Conservation (phyloP, 2,113 vertebrate genomes). For the Tragulus kanchil region DNA sequence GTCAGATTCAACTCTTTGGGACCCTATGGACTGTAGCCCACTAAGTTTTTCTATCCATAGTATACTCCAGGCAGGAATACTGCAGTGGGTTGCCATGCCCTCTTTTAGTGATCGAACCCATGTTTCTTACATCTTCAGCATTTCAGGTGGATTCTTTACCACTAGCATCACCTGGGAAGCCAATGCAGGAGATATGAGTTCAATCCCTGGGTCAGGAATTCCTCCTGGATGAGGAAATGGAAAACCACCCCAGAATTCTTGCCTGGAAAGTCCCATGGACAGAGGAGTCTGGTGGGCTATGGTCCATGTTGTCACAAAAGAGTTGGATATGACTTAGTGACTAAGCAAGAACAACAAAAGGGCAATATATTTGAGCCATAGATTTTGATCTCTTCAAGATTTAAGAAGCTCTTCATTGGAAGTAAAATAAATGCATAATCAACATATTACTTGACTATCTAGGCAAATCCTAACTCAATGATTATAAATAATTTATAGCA, state of each 20-base stretch:
- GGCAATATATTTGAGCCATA: neutral
- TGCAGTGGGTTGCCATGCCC: too few relatives aligned
- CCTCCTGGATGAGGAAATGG: neutral
- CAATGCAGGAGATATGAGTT: neutral
- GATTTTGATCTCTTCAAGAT: neutral
- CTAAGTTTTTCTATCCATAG: too few relatives aligned
- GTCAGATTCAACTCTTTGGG: too few relatives aligned
- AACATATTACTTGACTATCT: neutral
- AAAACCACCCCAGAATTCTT: neutral
- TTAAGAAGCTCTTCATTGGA: neutral
- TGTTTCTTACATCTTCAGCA: too few relatives aligned
- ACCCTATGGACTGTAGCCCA: too few relatives aligned
- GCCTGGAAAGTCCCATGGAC: neutral
- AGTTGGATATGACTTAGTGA: neutral
- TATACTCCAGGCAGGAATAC: too few relatives aligned
- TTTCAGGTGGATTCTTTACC: too few relatives aligned
- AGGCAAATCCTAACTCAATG: neutral
- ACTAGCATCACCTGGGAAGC: too few relatives aligned
- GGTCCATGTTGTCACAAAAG: neutral
- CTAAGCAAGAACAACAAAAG: neutral
- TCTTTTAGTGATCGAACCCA: too few relatives aligned
- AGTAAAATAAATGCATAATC: neutral
- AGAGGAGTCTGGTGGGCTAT: neutral
- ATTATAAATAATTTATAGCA: neutral
- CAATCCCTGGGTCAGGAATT: neutral